Conservation (phyloP, 2,888 invertebrate genomes). For the Meteorus colon region DNA sequence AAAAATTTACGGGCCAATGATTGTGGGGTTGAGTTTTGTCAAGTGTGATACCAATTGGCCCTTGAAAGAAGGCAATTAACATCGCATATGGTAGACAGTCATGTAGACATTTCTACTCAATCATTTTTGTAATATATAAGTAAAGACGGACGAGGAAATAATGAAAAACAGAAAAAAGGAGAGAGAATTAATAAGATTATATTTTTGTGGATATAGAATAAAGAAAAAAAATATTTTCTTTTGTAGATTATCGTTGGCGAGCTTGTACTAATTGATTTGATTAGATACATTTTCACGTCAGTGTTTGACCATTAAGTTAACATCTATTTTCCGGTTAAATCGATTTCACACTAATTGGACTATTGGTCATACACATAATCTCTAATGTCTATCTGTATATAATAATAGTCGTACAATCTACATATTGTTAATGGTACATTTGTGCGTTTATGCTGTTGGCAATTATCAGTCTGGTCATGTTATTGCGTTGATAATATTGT, state of each 20-base stretch:
- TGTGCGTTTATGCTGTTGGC: too few relatives aligned
- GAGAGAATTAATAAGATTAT: neutral
- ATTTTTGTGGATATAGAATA: neutral
- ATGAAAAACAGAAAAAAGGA: neutral
- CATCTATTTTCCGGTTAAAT: conserved; percentile 29
- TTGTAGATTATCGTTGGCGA: conserved; percentile 38
- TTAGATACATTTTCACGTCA: conserved; percentile 26
- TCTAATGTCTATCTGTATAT: neutral
- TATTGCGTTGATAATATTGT: neutral
- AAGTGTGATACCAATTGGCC: conserved; percentile 44
- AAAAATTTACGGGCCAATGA: conserved; percentile 22
- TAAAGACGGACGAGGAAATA: conserved; percentile 9
- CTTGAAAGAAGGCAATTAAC: conserved; percentile 60
- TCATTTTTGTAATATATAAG: conserved; percentile 53
- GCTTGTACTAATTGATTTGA: conserved; percentile 39
- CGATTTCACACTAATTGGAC: conserved; percentile 29
- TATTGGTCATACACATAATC: neutral
- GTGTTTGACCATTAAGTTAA: conserved; percentile 25
- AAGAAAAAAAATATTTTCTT: conserved; percentile 39
- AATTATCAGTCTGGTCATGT: too few relatives aligned
- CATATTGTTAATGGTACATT: too few relatives aligned
- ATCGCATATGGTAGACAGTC: conserved; percentile 60
- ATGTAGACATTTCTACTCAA: conserved; percentile 55
- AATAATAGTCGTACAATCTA: neutral
- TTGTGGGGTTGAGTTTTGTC: conserved; percentile 37